Conservation (phyloP, 2,113 vertebrate genomes). For the Hippocampus abdominalis region DNA sequence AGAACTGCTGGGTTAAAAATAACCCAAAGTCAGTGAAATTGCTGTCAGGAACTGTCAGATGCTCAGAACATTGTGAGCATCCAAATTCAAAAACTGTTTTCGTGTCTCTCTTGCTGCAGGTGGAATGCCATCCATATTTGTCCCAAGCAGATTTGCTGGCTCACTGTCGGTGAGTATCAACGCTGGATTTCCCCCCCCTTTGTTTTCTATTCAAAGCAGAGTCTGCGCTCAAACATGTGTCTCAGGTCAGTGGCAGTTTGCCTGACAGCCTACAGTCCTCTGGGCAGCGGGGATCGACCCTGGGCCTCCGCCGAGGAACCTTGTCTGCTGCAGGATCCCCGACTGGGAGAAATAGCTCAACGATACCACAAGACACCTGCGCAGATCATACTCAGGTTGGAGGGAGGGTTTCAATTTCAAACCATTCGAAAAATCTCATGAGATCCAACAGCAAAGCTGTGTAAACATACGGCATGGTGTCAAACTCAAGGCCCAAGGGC, state of each 20-base stretch:
- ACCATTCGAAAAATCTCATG: neutral
- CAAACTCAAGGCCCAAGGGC: too few species aligned
- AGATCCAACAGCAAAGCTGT: neutral
- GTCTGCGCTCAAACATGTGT: neutral
- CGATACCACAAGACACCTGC: conserved; percentile 63
- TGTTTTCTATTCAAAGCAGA: neutral
- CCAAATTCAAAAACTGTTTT: too few species aligned
- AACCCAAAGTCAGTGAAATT: too few species aligned
- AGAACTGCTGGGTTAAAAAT: too few species aligned
- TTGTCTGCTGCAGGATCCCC: conserved; percentile 61
- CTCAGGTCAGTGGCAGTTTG: conserved; percentile 53
- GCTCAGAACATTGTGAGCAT: too few species aligned
- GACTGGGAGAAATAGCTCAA: conserved; percentile 46
- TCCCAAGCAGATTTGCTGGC: conserved; percentile 62
- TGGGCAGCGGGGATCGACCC: conserved; percentile 72
- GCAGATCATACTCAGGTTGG: conserved; percentile 69
- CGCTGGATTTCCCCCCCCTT: neutral
- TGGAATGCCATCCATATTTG: conserved; percentile 74
- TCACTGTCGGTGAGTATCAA: conserved; percentile 62
- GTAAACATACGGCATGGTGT: too few species aligned
- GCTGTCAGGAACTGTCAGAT: too few species aligned
- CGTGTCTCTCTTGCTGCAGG: conserved; percentile 40
- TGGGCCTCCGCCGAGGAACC: conserved; percentile 67
- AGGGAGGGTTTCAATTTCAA: neutral
- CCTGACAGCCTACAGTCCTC: conserved; percentile 73